Evolutionary conservation across 2,113 vertebrate species (phyloP).

Genomic region (Chunga burmeisteri): DNA sequence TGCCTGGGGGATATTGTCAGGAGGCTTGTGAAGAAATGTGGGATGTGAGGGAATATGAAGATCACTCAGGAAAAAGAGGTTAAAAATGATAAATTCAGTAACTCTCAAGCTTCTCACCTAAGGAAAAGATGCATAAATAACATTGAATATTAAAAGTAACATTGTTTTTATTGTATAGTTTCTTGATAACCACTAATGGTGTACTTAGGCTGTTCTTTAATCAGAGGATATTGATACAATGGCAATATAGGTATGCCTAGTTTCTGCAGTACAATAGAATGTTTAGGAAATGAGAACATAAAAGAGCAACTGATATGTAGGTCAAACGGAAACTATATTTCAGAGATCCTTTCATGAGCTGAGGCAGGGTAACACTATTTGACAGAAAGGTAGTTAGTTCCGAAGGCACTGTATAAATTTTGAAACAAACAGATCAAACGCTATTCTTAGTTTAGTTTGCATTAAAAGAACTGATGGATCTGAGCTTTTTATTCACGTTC

Average conservation of each 20-base stretch:
- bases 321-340: neutral
- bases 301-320: constrained; percentile 5
- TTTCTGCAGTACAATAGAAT: neutral
- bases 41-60: neutral
- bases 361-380: neutral
- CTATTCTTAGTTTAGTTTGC: neutral
- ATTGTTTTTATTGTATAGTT: neutral
- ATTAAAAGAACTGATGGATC: neutral
- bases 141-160: neutral
- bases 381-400: neutral
- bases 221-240: neutral
- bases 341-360: neutral
- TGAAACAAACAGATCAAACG: neutral
- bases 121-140: neutral
- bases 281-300: neutral
- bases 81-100: neutral
- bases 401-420: neutral
- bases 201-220: neutral
- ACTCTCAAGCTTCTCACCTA: neutral
- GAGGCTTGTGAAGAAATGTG: neutral
- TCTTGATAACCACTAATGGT: neutral
- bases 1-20: neutral
- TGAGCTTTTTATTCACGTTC: neutral
- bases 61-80: neutral
- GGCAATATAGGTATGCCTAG: neutral